Percentiles rank a stretch among this genome's conserved stretches.
Conservation (phyloP, 2,797 vertebrate species). For the Sebastes matsubarae region DNA sequence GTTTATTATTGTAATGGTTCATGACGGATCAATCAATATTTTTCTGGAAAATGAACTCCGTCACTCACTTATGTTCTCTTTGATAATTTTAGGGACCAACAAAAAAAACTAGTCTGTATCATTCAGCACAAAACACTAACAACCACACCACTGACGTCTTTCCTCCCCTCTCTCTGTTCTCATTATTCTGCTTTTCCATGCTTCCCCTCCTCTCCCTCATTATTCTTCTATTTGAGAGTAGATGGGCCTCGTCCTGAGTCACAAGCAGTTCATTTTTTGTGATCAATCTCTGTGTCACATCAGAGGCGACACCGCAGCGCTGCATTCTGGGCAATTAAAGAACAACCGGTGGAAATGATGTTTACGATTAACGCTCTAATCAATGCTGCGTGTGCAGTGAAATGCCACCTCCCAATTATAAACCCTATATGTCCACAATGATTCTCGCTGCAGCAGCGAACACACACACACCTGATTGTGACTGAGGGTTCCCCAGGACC, state of each 20-base stretch:
- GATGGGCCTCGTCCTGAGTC: constrained; percentile 36
- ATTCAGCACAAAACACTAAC: background rate
- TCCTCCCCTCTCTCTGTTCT: constrained; percentile 5
- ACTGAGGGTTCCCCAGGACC: background rate
- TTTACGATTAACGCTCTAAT: constrained; percentile 27
- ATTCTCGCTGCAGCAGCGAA: background rate
- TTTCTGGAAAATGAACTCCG: background rate
- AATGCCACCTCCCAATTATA: constrained; percentile 1
- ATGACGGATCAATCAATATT: background rate
- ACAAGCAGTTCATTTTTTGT: constrained; percentile 48
- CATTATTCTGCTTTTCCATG: constrained; percentile 33
- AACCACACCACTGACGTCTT: background rate
- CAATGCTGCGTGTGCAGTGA: background rate
- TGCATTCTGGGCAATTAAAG: constrained; percentile 52
- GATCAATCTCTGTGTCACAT: constrained; percentile 39
- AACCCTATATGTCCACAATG: background rate
- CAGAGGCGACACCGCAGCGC: background rate
- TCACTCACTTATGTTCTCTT: background rate
- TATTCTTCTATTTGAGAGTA: constrained; percentile 48
- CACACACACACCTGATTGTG: background rate
- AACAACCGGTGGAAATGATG: constrained; percentile 8
- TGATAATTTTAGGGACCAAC: background rate
- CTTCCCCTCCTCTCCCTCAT: constrained; percentile 33
- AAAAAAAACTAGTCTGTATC: background rate
- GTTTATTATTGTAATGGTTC: constrained; percentile 25